A percentile compares a stretch with the other conserved stretches of the same genome.
Evolutionary conservation across 2,113 vertebrate genomes (phyloP).

Genomic region (Axis porcinus): DNA sequence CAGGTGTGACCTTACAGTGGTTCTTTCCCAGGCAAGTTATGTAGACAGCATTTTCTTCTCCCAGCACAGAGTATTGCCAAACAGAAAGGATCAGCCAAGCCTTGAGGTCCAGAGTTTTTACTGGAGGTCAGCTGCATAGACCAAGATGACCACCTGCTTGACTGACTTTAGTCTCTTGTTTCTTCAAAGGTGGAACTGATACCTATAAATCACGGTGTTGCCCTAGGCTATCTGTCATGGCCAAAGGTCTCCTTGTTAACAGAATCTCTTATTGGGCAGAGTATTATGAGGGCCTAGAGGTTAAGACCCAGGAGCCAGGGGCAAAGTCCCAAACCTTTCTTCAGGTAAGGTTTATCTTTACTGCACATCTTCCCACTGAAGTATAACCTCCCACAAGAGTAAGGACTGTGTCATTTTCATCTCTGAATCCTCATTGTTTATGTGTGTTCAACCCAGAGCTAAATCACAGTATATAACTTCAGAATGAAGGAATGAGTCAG

Average conservation of each 20-base stretch:
- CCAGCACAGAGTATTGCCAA: not conserved
- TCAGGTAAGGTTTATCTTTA: not conserved
- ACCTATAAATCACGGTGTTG: not conserved
- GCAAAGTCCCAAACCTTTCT: not conserved
- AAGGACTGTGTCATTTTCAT: not conserved
- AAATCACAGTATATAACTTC: not conserved
- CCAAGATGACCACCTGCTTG: not conserved
- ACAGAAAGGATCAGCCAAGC: not conserved
- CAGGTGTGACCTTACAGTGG: not conserved
- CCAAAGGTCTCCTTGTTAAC: not conserved
- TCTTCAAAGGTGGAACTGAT: not conserved
- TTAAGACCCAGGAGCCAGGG: not conserved
- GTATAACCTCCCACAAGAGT: not conserved
- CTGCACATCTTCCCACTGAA: not conserved
- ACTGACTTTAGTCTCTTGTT: not conserved
- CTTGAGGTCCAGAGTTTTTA: not conserved
- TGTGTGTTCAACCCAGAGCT: not conserved
- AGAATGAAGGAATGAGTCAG: not conserved
- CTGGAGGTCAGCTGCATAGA: not conserved
- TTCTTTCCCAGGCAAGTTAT: not conserved
- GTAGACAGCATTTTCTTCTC: not conserved
- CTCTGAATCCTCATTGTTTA: not conserved
- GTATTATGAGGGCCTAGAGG: not conserved
- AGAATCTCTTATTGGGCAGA: not conserved
- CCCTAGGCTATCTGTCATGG: not conserved